Conservation (phyloP, 2,888 invertebrate genomes). For the Drosophila rellima region DNA sequence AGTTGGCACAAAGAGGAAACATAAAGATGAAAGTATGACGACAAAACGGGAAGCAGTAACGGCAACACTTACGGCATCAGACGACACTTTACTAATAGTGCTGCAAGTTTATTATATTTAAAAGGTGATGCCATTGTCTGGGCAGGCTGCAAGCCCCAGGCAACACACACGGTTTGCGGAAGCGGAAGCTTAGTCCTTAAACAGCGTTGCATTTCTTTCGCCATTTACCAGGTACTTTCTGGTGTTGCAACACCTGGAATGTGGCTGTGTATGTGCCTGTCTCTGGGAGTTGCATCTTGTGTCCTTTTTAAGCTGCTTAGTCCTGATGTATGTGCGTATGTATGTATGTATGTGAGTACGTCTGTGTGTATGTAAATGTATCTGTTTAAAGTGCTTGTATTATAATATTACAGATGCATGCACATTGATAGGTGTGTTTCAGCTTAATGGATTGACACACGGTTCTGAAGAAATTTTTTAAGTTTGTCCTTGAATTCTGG, state of each 20-base stretch:
- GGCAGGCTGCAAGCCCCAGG: conserved; percentile 4
- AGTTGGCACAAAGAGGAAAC: conserved; percentile 4
- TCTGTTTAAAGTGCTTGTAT: conserved; percentile 6
- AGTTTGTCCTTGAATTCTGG: not conserved
- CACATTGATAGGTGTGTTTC: not conserved
- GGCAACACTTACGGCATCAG: not conserved
- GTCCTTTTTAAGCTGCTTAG: conserved; percentile 8
- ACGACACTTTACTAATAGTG: conserved; percentile 43
- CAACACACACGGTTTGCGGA: conserved; percentile 18
- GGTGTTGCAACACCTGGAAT: conserved; percentile 2
- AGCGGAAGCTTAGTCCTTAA: conserved; percentile 38
- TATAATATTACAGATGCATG: not conserved
- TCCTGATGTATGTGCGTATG: too few relatives aligned
- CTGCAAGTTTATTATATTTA: conserved; percentile 51
- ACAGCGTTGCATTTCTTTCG: conserved; percentile 23
- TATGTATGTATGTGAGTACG: too few relatives aligned
- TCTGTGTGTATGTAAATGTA: not conserved
- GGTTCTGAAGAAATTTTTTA: not conserved
- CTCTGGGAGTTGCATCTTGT: not conserved
- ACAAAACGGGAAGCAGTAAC: conserved; percentile 9
- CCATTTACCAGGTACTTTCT: not conserved
- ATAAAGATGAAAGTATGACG: not conserved
- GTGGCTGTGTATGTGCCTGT: conserved; percentile 1
- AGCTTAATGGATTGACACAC: not conserved
- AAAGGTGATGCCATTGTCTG: conserved; percentile 44